Percentiles rank a stretch among this genome's conserved stretches.
These are phyloP conservation scores for Girardinus metallicus DNA, from an alignment of 2,797 vertebrate genomes.

Conservation along the genomic window DNA sequence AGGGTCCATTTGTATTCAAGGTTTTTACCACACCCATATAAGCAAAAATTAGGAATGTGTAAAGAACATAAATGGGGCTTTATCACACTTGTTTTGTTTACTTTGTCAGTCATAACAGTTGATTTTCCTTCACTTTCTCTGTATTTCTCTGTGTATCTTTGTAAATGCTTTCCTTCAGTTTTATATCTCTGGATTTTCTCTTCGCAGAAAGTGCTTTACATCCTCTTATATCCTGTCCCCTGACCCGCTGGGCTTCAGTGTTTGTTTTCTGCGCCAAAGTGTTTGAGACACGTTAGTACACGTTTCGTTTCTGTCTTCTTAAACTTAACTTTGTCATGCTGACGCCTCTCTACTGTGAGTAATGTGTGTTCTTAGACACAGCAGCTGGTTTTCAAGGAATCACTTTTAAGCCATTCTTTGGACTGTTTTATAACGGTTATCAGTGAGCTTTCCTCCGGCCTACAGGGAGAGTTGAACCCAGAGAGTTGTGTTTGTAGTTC, in stretches of 20 bases:
- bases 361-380: conserved; percentile 50
- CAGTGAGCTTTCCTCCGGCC: conserved; percentile 62
- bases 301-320: conserved; percentile 24
- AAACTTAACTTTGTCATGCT: conserved; percentile 50
- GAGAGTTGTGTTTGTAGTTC: conserved; percentile 61
- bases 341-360: conserved; percentile 67
- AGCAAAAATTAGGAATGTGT: conserved; percentile 14
- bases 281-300: neutral
- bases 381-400: conserved; percentile 56
- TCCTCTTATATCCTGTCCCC: conserved; percentile 35
- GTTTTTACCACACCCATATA: neutral
- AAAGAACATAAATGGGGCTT: conserved; percentile 10
- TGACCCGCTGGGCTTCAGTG: conserved; percentile 46
- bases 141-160: conserved; percentile 27
- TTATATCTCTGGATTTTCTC: conserved; percentile 52
- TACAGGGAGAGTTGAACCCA: conserved; percentile 34
- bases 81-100: conserved; percentile 13
- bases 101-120: conserved; percentile 6
- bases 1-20: conserved; percentile 38
- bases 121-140: conserved; percentile 26
- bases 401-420: conserved; percentile 73
- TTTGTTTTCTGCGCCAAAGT: conserved; percentile 61
- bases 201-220: conserved; percentile 50
- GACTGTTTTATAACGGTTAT: conserved; percentile 61
- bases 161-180: conserved; percentile 29